These are phyloP conservation scores for Limnephilus rhombicus DNA, from an alignment of 2,888 invertebrate genomes.

Conservation along the genomic window DNA sequence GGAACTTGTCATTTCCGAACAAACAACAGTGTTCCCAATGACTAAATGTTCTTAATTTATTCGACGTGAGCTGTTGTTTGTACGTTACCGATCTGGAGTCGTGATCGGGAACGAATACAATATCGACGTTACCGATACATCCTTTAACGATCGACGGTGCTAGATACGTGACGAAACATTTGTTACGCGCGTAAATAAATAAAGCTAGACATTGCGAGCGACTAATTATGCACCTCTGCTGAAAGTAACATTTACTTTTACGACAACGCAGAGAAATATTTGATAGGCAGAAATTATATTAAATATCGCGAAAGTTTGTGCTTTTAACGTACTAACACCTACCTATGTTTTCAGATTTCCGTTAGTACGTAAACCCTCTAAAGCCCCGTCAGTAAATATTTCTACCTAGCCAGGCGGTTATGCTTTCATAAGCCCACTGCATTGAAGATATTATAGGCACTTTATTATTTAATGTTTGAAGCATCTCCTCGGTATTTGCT, in stretches of 20 bases:
- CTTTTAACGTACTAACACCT: background rate
- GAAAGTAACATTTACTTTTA: too few species aligned
- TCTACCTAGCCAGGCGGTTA: background rate
- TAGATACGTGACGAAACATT: too few species aligned
- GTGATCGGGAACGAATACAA: too few species aligned
- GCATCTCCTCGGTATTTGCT: slow-evolving; percentile 28
- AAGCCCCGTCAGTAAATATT: background rate
- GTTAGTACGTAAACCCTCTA: background rate
- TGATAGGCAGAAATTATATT: background rate
- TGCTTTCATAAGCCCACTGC: slow-evolving; percentile 36
- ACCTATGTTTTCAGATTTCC: background rate
- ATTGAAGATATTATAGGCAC: slow-evolving; percentile 7
- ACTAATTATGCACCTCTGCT: background rate
- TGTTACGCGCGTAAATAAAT: background rate
- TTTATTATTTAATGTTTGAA: slow-evolving; percentile 15
- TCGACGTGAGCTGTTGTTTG: too few species aligned
- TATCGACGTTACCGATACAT: too few species aligned
- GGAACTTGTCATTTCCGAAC: too few species aligned
- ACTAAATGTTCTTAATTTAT: too few species aligned
- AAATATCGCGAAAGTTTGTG: background rate
- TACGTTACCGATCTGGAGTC: too few species aligned
- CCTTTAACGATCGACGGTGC: too few species aligned
- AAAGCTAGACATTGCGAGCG: background rate
- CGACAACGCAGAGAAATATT: background rate
- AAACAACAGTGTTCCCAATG: too few species aligned